Conservation (phyloP, 37 sponge, comb jelly and placozoan genomes). For the Ephydatia muelleri region DNA sequence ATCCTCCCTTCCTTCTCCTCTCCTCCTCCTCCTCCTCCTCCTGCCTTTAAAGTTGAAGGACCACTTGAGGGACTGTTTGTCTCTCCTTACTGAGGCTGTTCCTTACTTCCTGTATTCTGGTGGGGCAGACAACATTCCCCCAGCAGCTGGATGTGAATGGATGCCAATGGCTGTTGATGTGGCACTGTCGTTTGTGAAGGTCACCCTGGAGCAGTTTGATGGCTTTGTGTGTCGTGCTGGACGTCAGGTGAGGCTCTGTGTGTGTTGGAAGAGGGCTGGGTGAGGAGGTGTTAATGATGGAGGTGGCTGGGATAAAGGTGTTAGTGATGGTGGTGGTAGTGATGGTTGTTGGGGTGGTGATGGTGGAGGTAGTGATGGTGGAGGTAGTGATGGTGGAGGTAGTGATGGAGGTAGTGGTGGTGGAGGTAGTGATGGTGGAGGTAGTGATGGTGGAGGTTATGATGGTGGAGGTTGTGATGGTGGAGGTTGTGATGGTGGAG, state of each 20-base stretch:
- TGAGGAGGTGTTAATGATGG: no score
- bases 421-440: no score
- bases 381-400: neutral
- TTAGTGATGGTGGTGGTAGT: neutral
- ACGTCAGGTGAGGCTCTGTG: conserved; percentile 39
- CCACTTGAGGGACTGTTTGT: conserved; percentile 34
- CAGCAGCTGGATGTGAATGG: neutral
- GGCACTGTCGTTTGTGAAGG: neutral
- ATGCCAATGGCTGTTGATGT: neutral
- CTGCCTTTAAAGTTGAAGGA: conserved; percentile 33
- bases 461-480: neutral
- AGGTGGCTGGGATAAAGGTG: neutral
- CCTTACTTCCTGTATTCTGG: conserved; percentile 5
- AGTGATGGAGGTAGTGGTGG: no score
- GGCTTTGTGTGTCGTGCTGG: conserved; percentile 28
- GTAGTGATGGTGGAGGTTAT: neutral
- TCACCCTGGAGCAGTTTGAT: conserved; percentile 47
- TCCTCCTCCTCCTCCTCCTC: no score
- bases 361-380: no score
- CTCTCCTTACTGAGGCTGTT: neutral
- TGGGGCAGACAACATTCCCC: neutral
- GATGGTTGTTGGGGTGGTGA: no score
- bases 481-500: no score
- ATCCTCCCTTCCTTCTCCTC: no score
- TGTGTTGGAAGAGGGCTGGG: no score